Conservation (phyloP, 1,140 invertebrate species). For the Rhopalosiphum maidis region DNA sequence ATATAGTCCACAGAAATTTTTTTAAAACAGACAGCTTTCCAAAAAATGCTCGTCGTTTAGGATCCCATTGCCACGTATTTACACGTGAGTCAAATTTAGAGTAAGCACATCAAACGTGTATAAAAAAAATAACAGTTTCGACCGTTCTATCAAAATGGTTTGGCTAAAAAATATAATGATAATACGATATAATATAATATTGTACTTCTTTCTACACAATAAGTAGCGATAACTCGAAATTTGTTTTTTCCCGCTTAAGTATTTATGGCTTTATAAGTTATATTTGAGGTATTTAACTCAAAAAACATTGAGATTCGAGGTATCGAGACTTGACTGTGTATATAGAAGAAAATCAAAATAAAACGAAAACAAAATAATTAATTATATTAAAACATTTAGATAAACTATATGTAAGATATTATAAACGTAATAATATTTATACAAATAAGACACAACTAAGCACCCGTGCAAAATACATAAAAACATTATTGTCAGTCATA, state of each 20-base stretch:
- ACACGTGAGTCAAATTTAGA: not conserved
- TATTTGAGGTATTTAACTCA: too few relatives aligned
- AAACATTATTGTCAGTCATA: not conserved
- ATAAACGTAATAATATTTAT: not conserved
- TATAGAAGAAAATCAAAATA: not conserved
- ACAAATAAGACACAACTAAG: not conserved
- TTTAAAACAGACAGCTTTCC: not conserved
- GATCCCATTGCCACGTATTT: not conserved
- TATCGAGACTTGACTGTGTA: too few relatives aligned
- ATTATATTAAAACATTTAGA: too few relatives aligned
- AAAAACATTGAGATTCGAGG: too few relatives aligned
- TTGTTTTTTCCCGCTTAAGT: too few relatives aligned
- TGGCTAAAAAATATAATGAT: not conserved
- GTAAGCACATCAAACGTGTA: not conserved
- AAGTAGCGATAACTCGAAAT: not conserved
- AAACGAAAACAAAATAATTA: not conserved
- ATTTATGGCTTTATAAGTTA: too few relatives aligned
- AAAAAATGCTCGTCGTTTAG: not conserved
- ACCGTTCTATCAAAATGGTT: not conserved
- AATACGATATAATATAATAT: not conserved
- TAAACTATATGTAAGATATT: not conserved
- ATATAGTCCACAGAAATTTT: not conserved
- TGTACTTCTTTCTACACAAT: not conserved
- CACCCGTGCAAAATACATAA: not conserved
- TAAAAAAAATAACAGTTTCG: too few relatives aligned